Evolutionary conservation across 2,797 vertebrate species (phyloP).

Genomic region (Apogon hyalosoma): DNA sequence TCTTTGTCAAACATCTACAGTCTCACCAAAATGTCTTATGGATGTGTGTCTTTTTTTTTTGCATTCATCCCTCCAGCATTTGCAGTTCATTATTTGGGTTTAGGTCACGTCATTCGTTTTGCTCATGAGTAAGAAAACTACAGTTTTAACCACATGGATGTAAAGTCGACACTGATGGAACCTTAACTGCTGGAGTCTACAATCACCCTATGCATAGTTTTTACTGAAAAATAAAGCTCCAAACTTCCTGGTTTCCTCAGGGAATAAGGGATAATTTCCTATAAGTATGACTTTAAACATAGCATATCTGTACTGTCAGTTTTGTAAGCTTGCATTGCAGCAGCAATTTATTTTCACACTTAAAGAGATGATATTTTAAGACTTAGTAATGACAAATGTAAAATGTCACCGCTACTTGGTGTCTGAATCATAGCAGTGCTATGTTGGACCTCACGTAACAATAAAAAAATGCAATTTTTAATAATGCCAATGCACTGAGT

Average conservation of each 20-base stretch:
- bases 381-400: not conserved
- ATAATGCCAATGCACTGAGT: conserved; percentile 9
- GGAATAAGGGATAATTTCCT: not conserved
- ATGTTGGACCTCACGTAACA: not conserved
- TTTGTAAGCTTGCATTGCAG: not conserved
- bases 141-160: no score
- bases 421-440: not conserved
- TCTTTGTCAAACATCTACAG: no score
- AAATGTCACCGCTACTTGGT: not conserved
- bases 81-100: no score
- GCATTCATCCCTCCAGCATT: no score
- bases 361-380: conserved; percentile 10
- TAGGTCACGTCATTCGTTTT: no score
- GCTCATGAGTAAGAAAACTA: no score
- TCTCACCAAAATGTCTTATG: no score
- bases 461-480: not conserved
- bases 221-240: no score
- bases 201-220: not conserved
- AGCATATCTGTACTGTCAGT: not conserved
- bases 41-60: no score
- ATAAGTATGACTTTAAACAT: not conserved
- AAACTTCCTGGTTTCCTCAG: not conserved
- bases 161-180: no score
- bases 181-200: not conserved
- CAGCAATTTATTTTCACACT: conserved; percentile 3